phyloP scores from a whole-genome alignment of 1,140 invertebrate species.

The Episyrphus balteatus region DNA sequence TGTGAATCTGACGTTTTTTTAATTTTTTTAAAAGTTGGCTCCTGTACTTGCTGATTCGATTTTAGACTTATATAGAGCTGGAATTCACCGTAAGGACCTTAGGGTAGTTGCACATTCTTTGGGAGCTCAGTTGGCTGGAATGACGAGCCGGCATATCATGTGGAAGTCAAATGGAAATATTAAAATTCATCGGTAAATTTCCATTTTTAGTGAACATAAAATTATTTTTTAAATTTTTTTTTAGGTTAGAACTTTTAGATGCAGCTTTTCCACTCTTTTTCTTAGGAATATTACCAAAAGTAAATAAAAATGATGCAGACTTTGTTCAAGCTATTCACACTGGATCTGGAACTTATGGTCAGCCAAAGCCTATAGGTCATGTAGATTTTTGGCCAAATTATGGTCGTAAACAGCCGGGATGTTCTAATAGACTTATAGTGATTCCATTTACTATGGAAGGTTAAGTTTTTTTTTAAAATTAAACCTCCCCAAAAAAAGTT shows the following conservation, averaged over 20 bases:
- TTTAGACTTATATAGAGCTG: no score
- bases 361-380: constrained; percentile 38
- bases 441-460: neutral
- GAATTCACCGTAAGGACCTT: no score
- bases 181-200: no score
- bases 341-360: constrained; percentile 34
- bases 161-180: no score
- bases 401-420: constrained; percentile 42
- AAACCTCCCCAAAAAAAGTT: no score
- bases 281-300: constrained; percentile 39
- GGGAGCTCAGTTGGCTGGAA: no score
- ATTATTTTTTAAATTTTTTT: no score
- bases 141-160: no score
- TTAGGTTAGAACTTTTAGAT: constrained; percentile 41
- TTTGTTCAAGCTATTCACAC: no score
- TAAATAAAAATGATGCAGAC: constrained; percentile 26
- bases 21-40: constrained; percentile 6
- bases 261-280: constrained; percentile 46
- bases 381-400: constrained; percentile 47
- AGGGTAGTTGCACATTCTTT: no score
- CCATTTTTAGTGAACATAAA: no score
- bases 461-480: no score
- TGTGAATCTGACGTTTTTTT: neutral
- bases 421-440: constrained; percentile 18
- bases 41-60: neutral